Evolutionary conservation across 2,113 vertebrate species (phyloP).

Genomic region (Pelecanus crispus): DNA sequence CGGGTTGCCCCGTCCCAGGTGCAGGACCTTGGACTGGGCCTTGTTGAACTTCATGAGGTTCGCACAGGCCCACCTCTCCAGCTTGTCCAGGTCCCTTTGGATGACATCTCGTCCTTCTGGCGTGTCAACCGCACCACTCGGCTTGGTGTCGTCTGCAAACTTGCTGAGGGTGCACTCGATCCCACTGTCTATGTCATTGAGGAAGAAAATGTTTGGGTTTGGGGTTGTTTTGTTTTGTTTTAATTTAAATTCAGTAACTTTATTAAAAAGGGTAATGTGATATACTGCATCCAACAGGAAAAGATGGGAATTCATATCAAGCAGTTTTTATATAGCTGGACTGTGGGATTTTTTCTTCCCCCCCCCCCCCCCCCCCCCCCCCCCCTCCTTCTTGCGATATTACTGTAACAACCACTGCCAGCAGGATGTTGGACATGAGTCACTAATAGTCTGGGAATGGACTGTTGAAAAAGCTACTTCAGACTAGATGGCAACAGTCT

Average conservation of each 20-base stretch:
- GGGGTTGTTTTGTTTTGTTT: not conserved
- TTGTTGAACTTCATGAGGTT: too few relatives aligned
- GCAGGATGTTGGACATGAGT: not conserved
- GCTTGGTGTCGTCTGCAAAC: too few relatives aligned
- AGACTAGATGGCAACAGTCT: not conserved
- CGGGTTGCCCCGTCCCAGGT: too few relatives aligned
- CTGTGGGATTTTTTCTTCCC: not conserved
- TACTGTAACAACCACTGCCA: not conserved
- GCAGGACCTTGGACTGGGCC: too few relatives aligned
- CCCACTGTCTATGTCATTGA: too few relatives aligned
- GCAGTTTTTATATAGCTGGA: not conserved
- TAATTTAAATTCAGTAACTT: not conserved
- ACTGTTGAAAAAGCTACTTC: not conserved
- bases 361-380: too few relatives aligned
- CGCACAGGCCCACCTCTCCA: too few relatives aligned
- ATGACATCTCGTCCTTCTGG: too few relatives aligned
- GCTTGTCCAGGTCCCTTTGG: too few relatives aligned
- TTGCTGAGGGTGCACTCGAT: too few relatives aligned
- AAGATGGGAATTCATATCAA: not conserved
- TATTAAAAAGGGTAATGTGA: not conserved
- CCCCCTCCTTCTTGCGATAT: not conserved
- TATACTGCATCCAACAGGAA: not conserved
- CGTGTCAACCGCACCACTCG: too few relatives aligned
- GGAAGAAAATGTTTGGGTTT: not conserved
- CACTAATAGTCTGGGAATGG: not conserved